Evolutionary conservation across 2,113 vertebrate genomes (phyloP).

Genomic region (Typhlomys cinereus): DNA sequence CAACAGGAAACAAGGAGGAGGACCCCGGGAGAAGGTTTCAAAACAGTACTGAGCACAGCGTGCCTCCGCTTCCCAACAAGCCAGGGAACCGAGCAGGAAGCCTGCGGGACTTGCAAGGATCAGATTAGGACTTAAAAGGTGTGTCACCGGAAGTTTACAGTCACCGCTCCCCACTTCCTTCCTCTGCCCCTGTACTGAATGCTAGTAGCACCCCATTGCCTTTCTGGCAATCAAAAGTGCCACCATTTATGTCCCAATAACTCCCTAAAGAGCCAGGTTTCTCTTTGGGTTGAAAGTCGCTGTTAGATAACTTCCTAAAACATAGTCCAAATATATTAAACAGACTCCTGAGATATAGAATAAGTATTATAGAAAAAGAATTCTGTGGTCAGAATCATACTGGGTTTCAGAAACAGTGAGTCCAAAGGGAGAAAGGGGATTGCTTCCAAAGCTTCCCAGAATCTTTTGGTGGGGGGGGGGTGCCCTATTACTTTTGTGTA

Average conservation of each 20-base stretch:
- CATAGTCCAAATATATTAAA: neutral
- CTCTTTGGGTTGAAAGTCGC: constrained; percentile 1
- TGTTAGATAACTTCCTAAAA: constrained; percentile 36
- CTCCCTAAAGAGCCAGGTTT: neutral
- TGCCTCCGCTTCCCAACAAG: neutral
- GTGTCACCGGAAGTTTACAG: no score
- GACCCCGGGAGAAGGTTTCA: neutral
- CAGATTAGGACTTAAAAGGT: neutral
- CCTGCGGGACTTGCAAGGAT: neutral
- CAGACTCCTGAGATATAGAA: neutral
- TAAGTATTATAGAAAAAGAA: neutral
- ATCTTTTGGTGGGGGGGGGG: no score
- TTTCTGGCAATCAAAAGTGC: neutral
- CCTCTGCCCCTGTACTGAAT: accelerated
- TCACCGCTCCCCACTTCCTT: accelerated
- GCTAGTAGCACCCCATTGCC: neutral
- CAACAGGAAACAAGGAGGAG: neutral
- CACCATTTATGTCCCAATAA: neutral
- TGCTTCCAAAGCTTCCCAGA: neutral
- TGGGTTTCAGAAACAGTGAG: neutral
- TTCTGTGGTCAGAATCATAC: neutral
- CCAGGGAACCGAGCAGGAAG: neutral
- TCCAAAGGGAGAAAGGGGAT: neutral
- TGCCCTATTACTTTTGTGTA: no score
- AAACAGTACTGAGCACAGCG: neutral